phyloP scores from a whole-genome alignment of 2,888 invertebrate species.

The Gnatocerus cornutus region DNA sequence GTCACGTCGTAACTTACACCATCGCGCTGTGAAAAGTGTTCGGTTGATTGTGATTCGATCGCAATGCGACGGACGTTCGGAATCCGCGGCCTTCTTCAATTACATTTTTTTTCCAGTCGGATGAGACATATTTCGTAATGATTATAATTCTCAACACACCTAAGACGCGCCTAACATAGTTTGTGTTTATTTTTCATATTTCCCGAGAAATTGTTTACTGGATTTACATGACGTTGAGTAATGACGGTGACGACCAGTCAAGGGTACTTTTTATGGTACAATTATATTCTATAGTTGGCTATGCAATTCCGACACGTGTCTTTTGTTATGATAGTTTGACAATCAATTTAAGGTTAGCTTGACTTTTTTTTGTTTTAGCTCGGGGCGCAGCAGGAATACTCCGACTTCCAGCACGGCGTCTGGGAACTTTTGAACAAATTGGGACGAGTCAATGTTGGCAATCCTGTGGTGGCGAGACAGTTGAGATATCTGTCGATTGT shows the following conservation, averaged over 20 bases:
- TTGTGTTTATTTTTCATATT: not conserved
- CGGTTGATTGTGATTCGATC: too few relatives aligned
- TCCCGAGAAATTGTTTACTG: conserved; percentile 1
- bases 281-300: too few relatives aligned
- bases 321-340: too few relatives aligned
- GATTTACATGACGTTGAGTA: too few relatives aligned
- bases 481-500: conserved; percentile 84
- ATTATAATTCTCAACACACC: not conserved
- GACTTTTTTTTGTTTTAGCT: conserved; percentile 81
- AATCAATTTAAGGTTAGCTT: too few relatives aligned
- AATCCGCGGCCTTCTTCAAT: too few relatives aligned
- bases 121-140: not conserved
- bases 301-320: too few relatives aligned
- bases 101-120: conserved; percentile 5
- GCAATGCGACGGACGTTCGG: too few relatives aligned
- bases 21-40: too few relatives aligned
- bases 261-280: conserved; percentile 6
- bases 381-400: conserved; percentile 86
- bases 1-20: too few relatives aligned
- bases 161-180: conserved; percentile 23
- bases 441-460: conserved; percentile 79
- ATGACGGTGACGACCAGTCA: not conserved
- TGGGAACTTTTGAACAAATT: conserved; percentile 84
- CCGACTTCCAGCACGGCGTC: conserved; percentile 86
- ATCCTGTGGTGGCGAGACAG: conserved; percentile 82